Base-by-base conservation (phyloP, 1,140 invertebrate species). In the Phthorimaea operculella region DNA sequence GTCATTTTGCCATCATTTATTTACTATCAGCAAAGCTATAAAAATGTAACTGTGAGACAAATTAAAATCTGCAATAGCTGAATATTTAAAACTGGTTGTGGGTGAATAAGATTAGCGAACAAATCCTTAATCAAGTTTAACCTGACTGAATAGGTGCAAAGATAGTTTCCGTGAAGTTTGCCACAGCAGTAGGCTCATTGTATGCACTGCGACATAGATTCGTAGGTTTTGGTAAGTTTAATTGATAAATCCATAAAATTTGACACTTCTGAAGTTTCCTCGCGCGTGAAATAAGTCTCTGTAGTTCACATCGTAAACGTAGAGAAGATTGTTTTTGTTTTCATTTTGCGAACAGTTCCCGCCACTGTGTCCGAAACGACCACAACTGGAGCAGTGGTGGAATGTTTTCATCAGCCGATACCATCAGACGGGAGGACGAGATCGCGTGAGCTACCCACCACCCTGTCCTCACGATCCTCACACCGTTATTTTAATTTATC, bases 321-420 rank as follows among this genome's bases (percentile, higher is more conserved):
- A 8, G 5, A 8, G 6, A 15, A 45, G 6, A 10, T 47, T 9
- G 12, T 15, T 9, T 16, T 2, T 15, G n/a, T 16, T 11, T 8
- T 45, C 42, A 9, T 16, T 4, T 1, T 47, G 8, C 16, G 4
- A 4, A 16, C 15, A 11, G 4, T 47, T 11, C 1, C n/a, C 16
- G n/a, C 7, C 44, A 47, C 5, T n/a, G 8, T 47, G 44, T 47
- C 58, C 64, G 64, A 73, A 71, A 64, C 63, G 63, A 59, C 65
- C 69, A 72, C 63, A 70, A 70, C 67, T 66, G 76, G 73, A 74
- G 76, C 63, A 76, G 70, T 79, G 74, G 76, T 74, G 70, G 10
- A 39, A 12, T 39, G 10, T 39, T 3, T 10, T 9, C n/a, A 3
- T 3, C 4, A 52, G 59, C 18, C 58, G 74, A 76, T 76, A 71